Evolutionary conservation across 2,797 vertebrate species (phyloP).

Genomic region (Schizothorax lantsangensis): DNA sequence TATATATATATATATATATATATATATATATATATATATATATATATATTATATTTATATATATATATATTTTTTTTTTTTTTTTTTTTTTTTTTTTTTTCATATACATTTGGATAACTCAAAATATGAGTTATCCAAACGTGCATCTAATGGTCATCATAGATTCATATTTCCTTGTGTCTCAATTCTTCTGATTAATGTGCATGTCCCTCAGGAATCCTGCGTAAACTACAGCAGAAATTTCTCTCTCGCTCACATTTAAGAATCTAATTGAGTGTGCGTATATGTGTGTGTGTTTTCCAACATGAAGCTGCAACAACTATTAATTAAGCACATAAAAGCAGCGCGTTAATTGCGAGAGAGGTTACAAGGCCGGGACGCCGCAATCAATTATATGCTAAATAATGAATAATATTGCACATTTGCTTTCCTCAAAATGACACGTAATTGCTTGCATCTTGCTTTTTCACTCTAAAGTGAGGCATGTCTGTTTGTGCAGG

Average conservation of each 20-base stretch:
- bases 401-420: constrained; percentile 67
- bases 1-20: too few relatives aligned
- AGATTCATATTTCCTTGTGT: background rate
- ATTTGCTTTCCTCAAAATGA: constrained; percentile 16
- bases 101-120: too few relatives aligned
- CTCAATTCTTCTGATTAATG: constrained; percentile 66
- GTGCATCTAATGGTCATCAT: background rate
- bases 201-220: constrained; percentile 33
- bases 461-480: constrained; percentile 12
- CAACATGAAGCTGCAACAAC: constrained; percentile 64
- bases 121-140: too few relatives aligned
- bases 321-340: constrained; percentile 78
- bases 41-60: too few relatives aligned
- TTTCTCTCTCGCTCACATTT: constrained; percentile 59
- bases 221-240: constrained; percentile 40
- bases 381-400: constrained; percentile 71
- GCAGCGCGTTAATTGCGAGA: constrained; percentile 68
- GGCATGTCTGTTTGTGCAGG: constrained; percentile 3
- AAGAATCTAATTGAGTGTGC: constrained; percentile 66
- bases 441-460: constrained; percentile 25
- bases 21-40: too few relatives aligned
- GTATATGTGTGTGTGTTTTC: constrained; percentile 60
- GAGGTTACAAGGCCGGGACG: constrained; percentile 66
- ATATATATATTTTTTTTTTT: too few relatives aligned
- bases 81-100: too few relatives aligned